These are phyloP conservation scores for Deilephila elpenor DNA, from an alignment of 2,888 invertebrate species.

Conservation along the genomic window DNA sequence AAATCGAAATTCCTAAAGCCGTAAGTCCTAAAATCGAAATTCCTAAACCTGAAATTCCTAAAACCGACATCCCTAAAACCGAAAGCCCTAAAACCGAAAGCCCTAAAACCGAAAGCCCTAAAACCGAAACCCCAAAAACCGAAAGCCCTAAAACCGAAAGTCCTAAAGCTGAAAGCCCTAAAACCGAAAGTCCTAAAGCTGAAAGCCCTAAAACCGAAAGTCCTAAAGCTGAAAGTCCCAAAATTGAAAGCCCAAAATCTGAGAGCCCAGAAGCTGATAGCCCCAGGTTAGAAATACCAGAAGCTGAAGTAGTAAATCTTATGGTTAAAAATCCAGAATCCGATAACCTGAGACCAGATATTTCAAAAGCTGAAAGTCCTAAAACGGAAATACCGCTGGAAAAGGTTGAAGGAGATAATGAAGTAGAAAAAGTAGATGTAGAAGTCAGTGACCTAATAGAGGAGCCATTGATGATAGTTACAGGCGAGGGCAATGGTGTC, in stretches of 20 bases:
- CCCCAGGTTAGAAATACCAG: neutral
- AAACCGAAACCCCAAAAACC: no score
- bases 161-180: neutral
- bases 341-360: neutral
- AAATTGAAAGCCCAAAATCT: neutral
- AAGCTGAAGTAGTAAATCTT: neutral
- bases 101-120: no score
- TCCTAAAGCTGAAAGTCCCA: neutral
- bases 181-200: neutral
- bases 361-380: neutral
- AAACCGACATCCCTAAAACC: neutral
- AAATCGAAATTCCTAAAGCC: neutral
- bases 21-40: neutral
- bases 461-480: conserved; percentile 89
- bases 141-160: neutral
- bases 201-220: neutral
- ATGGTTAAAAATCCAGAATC: neutral
- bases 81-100: neutral
- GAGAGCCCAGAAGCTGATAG: neutral
- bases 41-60: neutral
- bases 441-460: conserved; percentile 87
- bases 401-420: neutral
- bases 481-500: conserved; percentile 88
- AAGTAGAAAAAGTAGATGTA: conserved; percentile 34
- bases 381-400: no score